Evolutionary conservation across 2,113 vertebrate genomes (phyloP), one percentile per base, ranked within the genome.

Genomic region (Hypomesus transpacificus): DNA sequence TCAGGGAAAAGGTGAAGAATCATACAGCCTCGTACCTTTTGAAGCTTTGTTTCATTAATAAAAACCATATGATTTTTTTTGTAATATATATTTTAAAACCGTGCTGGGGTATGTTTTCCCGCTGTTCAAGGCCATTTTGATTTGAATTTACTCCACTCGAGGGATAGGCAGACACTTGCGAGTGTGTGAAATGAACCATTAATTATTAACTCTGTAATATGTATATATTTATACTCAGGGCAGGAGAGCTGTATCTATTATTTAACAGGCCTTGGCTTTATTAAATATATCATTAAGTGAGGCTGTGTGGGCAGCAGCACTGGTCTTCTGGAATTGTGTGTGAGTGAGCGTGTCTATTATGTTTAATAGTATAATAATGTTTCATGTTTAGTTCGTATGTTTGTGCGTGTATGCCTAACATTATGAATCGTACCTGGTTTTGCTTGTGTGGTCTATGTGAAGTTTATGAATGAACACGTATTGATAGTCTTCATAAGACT

Each of bases 201-300:
- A 84, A 89, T 87, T 82, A 86, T 89, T 85, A 74, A 86, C 74
- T 57, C 11, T 16, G 28, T 80, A 71, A 84, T 84, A 86, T 88
- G 84, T 90, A 82, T 85, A 84, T 86, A 81, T 89, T 87, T 87
- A 83, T 87, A 80, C 82, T 86, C 75, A 51, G 67, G 58, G 50
- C 67, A 63, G 58, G 62, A 65, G 54, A 75, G 69, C 80, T 39
- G 71, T 58, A 74, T 57, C 70, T 66, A 86, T 87, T 86, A 87
- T 87, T 86, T 79, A 84, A 72, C 65, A 68, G 34, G 68, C 58
- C 39, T 24, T 18, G 31, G 60, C 16, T 20, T 63, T 31, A 34
- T 18, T 26, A 63, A 24, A 61, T 61, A 28, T 76, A 69, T 81
- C 79, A 77, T 87, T 83, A 83, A 82, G 70, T 59, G 71, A 77